Conservation (phyloP, 1,140 invertebrate species). For the Brachionus asplanchnoidis region DNA sequence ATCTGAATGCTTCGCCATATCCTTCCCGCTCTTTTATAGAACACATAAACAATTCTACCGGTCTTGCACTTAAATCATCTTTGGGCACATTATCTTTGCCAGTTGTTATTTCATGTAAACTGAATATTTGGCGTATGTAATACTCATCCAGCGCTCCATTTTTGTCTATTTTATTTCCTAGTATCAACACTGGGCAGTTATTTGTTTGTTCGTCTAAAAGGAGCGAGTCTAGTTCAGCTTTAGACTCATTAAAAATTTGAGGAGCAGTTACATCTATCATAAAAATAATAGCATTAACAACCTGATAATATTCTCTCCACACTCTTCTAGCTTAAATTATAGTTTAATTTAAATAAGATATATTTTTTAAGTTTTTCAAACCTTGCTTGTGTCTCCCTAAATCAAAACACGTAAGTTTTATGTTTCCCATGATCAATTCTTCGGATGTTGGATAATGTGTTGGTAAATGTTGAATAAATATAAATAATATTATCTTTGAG, state of each 20-base stretch:
- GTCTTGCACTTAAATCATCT: constrained; percentile 80
- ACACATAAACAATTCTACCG: constrained; percentile 98
- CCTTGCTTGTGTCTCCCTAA: constrained; percentile 92
- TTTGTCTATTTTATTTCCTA: constrained; percentile 99
- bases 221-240: constrained; percentile 65
- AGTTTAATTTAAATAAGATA: background rate
- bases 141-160: constrained; percentile 91
- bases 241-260: constrained; percentile 81
- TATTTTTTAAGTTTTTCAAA: background rate
- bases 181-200: constrained; percentile 88
- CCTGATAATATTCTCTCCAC: constrained; percentile 99
- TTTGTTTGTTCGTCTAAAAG: constrained; percentile 91
- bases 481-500: constrained; percentile 98
- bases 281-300: constrained; percentile 99
- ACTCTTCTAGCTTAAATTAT: constrained; percentile 71
- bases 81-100: constrained; percentile 88
- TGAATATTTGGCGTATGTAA: constrained; percentile 85
- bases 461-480: constrained; percentile 95
- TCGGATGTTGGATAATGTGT: constrained; percentile 97
- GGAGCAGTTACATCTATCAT: constrained; percentile 89
- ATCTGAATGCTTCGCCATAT: constrained; percentile 98
- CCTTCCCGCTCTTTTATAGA: constrained; percentile 96
- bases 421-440: constrained; percentile 96
- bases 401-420: constrained; percentile 99
- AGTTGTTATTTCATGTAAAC: constrained; percentile 86